Conservation (phyloP, 2,797 vertebrate species). For the Micropoecilia bifurca region DNA sequence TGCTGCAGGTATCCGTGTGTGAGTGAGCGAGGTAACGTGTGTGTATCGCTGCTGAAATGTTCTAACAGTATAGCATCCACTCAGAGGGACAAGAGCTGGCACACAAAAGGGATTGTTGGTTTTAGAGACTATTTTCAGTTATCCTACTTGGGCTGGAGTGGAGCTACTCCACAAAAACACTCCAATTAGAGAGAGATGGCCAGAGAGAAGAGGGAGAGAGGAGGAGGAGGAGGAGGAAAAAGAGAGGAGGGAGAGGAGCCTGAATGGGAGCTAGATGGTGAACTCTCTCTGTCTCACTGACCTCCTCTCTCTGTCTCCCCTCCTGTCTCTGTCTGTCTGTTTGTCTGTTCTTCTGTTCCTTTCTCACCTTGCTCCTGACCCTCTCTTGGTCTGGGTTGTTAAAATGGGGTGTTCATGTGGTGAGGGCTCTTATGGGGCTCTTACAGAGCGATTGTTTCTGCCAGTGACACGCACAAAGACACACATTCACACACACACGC, state of each 20-base stretch:
- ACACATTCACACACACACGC: conserved; percentile 22
- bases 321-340: conserved; percentile 60
- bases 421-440: conserved; percentile 89
- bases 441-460: conserved; percentile 95
- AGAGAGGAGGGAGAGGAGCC: conserved; percentile 82
- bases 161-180: conserved; percentile 97
- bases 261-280: conserved; percentile 82
- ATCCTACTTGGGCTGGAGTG: conserved; percentile 89
- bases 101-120: conserved; percentile 84
- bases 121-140: conserved; percentile 93
- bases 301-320: conserved; percentile 50
- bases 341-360: conserved; percentile 79
- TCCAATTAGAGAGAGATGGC: conserved; percentile 88
- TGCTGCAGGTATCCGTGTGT: conserved; percentile 14
- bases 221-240: conserved; percentile 49
- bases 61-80: conserved; percentile 74
- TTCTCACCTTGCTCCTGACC: conserved; percentile 98
- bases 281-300: conserved; percentile 84
- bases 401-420: conserved; percentile 79
- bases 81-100: conserved; percentile 75
- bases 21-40: conserved; percentile 11
- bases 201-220: conserved; percentile 38
- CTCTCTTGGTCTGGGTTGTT: conserved; percentile 79
- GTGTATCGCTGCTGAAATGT: conserved; percentile 61
- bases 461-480: conserved; percentile 79